Base-by-base conservation (phyloP, 2,113 vertebrate genomes). In the Polyodon spathula region DNA sequence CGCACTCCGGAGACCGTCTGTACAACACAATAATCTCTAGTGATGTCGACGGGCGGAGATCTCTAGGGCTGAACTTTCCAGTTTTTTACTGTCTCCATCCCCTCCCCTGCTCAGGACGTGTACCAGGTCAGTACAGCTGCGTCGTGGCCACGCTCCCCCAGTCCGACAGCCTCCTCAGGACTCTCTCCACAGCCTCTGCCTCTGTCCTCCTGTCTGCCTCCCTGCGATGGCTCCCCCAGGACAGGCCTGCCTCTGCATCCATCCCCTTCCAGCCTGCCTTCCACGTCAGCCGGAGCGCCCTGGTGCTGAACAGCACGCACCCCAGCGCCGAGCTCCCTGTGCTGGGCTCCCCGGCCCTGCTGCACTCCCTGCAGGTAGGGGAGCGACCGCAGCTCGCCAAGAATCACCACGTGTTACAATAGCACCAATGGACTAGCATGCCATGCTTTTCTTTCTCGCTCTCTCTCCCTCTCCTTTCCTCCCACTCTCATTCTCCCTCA, bases 211-310 rank as follows among this genome's bases (percentile, higher is more conserved):
- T 67, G 4, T 64, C 65, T 37, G 82, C 72, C 56, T 73, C 75
- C 0, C 64, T 76, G 14, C 7, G 57, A 55, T 69, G 69, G 6
- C 65, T 16, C 0, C 42, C 39, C 61, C 65, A 39, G 59, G 74
- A 41, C 0, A 72, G 66, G 50, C 53, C n/a, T 57, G 74, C 70
- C 17, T 66, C 67, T 48, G 44, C 75, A 50, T 63, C 66, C 6
- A 68, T 83, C 44, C 79, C 79, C 38, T 82, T 84, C 71, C 55
- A 67, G 52, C 81, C 82, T 1, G 79, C 77, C 14, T 83, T 84
- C 64, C 71, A 74, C 46, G 27, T 81, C 46, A 78, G 72, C 61
- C 78, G 81, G 43, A 71, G 76, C 39, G 74, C 79, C 56, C 0
- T 84, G 46, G 15, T 73, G 43, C 65, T 84, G 8, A 67, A 73